Evolutionary conservation across 2,888 invertebrate genomes (phyloP).

Genomic region (Seira sanloemensis): DNA sequence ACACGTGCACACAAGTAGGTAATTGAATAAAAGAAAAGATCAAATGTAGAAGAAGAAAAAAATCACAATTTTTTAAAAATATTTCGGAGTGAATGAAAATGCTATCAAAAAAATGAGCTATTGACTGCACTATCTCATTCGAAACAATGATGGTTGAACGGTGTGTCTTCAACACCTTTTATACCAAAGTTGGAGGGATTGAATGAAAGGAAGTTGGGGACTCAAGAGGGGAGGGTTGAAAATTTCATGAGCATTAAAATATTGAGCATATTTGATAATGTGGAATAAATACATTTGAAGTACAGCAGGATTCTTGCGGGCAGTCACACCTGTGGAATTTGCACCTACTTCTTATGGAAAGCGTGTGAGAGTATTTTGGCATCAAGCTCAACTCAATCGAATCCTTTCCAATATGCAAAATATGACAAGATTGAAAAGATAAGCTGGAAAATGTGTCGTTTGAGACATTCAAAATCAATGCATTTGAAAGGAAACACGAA

Average conservation of each 20-base stretch:
- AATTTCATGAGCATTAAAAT: not conserved
- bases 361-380: conserved; percentile 7
- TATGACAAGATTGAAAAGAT: no score
- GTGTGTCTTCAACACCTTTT: conserved; percentile 31
- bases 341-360: conserved; percentile 15
- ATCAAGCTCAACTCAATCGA: no score
- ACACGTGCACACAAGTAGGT: conserved; percentile 12
- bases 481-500: not conserved
- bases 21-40: not conserved
- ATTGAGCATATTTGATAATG: not conserved
- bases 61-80: not conserved
- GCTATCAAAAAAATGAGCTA: conserved; percentile 5
- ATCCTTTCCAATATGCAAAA: no score
- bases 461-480: not conserved
- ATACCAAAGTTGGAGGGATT: conserved; percentile 40
- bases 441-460: conserved; percentile 3
- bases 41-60: not conserved
- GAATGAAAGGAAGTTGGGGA: conserved; percentile 25
- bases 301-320: not conserved
- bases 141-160: conserved; percentile 21
- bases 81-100: not conserved
- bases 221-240: conserved; percentile 37
- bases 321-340: conserved; percentile 50
- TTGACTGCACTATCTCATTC: conserved; percentile 26
- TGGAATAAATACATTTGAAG: not conserved